A percentile compares a stretch with the other conserved stretches of the same genome.
Conservation (phyloP, 2,113 vertebrate genomes). For the Turnix velox region DNA sequence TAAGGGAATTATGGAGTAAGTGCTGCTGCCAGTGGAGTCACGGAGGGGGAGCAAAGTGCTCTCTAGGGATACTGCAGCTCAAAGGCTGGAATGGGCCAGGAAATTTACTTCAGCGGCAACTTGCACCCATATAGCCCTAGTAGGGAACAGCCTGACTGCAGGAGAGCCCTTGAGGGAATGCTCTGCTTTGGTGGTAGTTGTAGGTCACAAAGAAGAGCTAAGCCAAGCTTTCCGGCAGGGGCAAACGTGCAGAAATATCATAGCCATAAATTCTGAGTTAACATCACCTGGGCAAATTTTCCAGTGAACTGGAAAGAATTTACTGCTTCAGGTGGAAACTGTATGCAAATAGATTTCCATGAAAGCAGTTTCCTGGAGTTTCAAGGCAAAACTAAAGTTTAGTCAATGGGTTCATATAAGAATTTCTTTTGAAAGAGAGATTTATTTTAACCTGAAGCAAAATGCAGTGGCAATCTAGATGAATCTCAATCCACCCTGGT, state of each 20-base stretch:
- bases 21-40: background rate
- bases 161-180: fast-evolving
- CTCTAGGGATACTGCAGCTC: background rate
- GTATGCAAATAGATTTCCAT: conserved; percentile 41
- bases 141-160: background rate
- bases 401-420: background rate
- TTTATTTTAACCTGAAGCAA: background rate
- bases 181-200: background rate
- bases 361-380: conserved; percentile 6
- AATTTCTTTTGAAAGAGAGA: background rate
- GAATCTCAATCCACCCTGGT: background rate
- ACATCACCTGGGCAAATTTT: conserved; percentile 14
- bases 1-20: conserved; percentile 17
- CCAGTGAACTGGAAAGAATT: conserved; percentile 25
- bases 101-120: background rate
- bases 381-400: background rate
- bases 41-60: background rate
- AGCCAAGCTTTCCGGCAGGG: background rate
- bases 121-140: background rate
- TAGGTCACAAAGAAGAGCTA: background rate
- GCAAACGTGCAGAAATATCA: background rate
- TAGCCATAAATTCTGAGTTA: conserved; percentile 7
- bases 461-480: background rate
- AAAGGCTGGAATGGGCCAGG: background rate
- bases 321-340: conserved; percentile 10